Base-by-base conservation (phyloP, 1,140 invertebrate species). In the Solenopsis fugax region DNA sequence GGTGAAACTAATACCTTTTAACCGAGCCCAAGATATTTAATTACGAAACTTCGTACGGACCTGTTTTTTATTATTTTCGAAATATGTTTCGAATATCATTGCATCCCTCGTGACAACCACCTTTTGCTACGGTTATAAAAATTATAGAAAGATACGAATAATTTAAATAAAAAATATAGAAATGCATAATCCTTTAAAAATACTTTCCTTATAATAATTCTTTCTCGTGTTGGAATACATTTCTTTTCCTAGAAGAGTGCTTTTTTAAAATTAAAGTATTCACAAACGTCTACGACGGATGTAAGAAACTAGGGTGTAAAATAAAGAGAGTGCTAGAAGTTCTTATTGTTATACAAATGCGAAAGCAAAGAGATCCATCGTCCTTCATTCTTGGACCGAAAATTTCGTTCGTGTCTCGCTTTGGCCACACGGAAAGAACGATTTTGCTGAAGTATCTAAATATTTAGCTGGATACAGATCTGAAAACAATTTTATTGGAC, bases 201-300 rank as follows among this genome's bases (percentile, higher is more conserved):
- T 73, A 56, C 13, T n/a, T 56, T 16, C 2, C 13, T 73, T 18
- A 50, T 69, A 34, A 65, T 65, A 65, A 65, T 67, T 45, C 37
- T 45, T 67, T 6, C 10, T 4, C 0, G 3, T 21, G 41, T 67
- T 45, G 2, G 10, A 67, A 21, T 21, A 37, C 6, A 52, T 72
- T 54, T 41, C 1, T 58, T 75, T 34, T 52, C 4, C 7, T 72
- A 54, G 6, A 37, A 16, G 50, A 52, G 48, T 52, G n/a, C 34
- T 71, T 52, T 50, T 72, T 52, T 52, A 5, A 67, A 67, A 67
- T 24, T 72, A 29, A 72, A 52, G 3, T 69, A 24, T 69, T 50
- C 13, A 48, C 37, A 69, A 48, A 69, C 12, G 2, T 69, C 41
- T 16, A 24, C 21, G 12, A 48, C n/a, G 24, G 7, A 72, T 72